A percentile compares a stretch with the other conserved stretches of the same genome.
Evolutionary conservation across 2,797 vertebrate genomes (phyloP).

Genomic region (Clamator glandarius): DNA sequence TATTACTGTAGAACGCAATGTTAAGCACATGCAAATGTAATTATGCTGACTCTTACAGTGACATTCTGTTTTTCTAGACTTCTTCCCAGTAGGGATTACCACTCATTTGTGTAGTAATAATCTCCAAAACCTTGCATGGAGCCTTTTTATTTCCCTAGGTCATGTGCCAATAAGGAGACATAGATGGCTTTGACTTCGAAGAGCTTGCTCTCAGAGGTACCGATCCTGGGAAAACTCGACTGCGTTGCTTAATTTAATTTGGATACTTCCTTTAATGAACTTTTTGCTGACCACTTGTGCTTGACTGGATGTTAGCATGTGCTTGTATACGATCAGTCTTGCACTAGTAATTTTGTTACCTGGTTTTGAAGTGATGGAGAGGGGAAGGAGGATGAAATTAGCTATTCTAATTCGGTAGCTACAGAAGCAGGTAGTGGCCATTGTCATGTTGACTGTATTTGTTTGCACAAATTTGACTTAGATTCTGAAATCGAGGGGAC

Average conservation of each 20-base stretch:
- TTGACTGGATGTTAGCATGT: not conserved
- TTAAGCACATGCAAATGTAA: constrained; percentile 20
- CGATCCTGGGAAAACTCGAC: not conserved
- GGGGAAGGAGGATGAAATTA: not conserved
- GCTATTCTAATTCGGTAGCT: not conserved
- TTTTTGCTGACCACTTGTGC: not conserved
- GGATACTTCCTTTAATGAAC: not conserved
- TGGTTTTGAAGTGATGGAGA: not conserved
- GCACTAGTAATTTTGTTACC: not conserved
- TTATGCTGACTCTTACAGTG: not conserved
- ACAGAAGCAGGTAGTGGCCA: not conserved
- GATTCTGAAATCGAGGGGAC: not conserved
- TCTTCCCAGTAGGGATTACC: not conserved
- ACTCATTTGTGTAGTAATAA: not conserved
- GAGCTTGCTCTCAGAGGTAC: not conserved
- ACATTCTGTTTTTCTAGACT: not conserved
- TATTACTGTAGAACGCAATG: not conserved
- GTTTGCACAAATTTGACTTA: not conserved
- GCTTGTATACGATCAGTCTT: not conserved
- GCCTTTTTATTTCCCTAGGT: not conserved
- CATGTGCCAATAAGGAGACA: not conserved
- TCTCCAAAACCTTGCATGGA: not conserved
- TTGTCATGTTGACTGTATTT: not conserved
- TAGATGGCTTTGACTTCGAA: not conserved
- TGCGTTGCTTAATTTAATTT: not conserved